phyloP scores from a whole-genome alignment of 2,888 invertebrate species.

The Cryptophagus acutangulus region DNA sequence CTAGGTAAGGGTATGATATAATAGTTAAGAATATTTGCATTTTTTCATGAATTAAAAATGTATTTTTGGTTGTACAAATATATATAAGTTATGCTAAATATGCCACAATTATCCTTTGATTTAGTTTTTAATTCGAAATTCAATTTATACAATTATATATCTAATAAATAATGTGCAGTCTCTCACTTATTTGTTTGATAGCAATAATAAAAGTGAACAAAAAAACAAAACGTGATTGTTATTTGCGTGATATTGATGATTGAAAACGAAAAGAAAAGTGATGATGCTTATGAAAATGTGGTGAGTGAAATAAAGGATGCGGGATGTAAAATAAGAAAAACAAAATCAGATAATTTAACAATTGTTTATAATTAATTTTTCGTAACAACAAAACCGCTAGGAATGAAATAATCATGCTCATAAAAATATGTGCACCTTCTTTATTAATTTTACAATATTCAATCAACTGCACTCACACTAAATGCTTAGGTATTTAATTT shows the following conservation, averaged over 20 bases:
- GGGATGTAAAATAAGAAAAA: conserved; percentile 8
- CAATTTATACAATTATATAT: conserved; percentile 18
- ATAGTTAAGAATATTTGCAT: conserved; percentile 9
- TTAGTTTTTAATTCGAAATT: conserved; percentile 9
- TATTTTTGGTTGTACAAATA: conserved; percentile 18
- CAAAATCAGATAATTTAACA: conserved; percentile 7
- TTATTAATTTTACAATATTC: no score
- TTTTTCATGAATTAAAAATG: conserved; percentile 9
- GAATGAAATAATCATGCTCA: conserved; percentile 10
- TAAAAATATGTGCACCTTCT: no score
- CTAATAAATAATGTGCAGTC: conserved; percentile 21
- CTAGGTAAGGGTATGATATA: conserved; percentile 29
- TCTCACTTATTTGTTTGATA: conserved; percentile 20
- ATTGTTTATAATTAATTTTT: conserved; percentile 12
- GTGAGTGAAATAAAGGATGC: conserved; percentile 2
- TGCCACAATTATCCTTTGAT: conserved; percentile 15
- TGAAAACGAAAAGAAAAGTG: conserved; percentile 6
- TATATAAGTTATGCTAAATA: conserved; percentile 14
- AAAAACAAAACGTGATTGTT: conserved; percentile 7
- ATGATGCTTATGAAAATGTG: no score
- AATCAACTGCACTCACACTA: no score
- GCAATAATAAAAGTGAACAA: conserved; percentile 11
- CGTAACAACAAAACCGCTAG: conserved; percentile 7
- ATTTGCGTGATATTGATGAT: no score
- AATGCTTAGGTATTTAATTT: no score